A percentile compares a stretch with the other conserved stretches of the same genome.
These are phyloP conservation scores for Lepus americanus DNA, from an alignment of 2,113 vertebrate genomes.

Conservation along the genomic window DNA sequence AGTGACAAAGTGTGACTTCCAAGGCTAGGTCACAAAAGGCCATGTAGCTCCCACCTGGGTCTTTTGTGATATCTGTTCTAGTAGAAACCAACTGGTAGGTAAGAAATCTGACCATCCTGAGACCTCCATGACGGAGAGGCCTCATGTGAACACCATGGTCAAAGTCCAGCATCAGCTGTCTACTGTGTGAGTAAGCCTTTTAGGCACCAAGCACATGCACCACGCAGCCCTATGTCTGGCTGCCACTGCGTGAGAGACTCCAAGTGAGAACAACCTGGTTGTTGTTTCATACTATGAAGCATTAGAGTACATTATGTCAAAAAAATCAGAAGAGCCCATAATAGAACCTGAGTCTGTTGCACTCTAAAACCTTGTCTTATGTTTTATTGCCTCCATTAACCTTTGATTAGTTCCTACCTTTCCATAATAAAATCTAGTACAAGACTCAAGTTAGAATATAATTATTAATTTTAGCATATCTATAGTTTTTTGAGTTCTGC, in stretches of 20 bases:
- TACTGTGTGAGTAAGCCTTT: neutral
- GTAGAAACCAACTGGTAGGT: neutral
- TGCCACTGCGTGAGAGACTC: neutral
- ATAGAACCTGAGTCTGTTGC: neutral
- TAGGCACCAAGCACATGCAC: neutral
- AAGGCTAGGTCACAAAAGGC: neutral
- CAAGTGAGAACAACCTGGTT: neutral
- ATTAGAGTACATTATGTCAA: neutral
- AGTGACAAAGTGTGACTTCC: neutral
- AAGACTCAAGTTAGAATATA: neutral
- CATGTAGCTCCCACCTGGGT: neutral
- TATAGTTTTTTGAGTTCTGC: neutral
- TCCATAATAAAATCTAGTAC: slow-evolving; percentile 21
- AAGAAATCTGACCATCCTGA: slow-evolving; percentile 12
- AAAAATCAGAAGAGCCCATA: neutral
- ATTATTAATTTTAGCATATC: neutral
- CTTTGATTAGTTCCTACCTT: neutral
- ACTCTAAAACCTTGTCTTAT: neutral
- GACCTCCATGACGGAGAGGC: neutral
- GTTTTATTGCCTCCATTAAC: neutral
- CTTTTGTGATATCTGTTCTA: neutral
- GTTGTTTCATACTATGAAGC: neutral
- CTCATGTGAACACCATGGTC: neutral
- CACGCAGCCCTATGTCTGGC: neutral
- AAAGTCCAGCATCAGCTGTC: neutral